phyloP scores from a whole-genome alignment of 2,113 vertebrate genomes.

The Entelurus aequoreus region DNA sequence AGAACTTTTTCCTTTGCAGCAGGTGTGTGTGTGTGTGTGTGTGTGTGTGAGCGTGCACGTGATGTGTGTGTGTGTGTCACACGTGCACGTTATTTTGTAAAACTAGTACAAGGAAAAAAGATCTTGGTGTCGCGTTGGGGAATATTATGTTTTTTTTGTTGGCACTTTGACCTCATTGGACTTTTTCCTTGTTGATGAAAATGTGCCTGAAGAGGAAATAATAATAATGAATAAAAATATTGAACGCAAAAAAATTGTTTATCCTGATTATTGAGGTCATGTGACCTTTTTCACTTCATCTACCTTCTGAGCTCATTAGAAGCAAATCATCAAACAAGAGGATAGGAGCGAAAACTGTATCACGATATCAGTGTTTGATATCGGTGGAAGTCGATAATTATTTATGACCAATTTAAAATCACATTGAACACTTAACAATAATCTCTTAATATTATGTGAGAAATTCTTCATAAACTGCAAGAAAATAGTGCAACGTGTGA shows the following conservation, averaged over 20 bases:
- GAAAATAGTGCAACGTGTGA: no score
- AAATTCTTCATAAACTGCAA: no score
- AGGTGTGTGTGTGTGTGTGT: constrained; percentile 27
- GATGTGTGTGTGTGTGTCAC: constrained; percentile 37
- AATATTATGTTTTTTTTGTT: constrained; percentile 54
- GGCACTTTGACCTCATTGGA: constrained; percentile 76
- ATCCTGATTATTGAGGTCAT: no score
- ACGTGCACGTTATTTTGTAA: constrained; percentile 57
- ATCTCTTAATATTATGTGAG: no score
- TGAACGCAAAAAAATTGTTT: constrained; percentile 36
- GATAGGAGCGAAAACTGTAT: no score
- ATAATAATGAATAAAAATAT: constrained; percentile 66
- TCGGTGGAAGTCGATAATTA: no score
- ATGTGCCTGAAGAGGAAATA: constrained; percentile 68
- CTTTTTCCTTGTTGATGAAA: constrained; percentile 71
- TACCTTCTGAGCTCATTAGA: no score
- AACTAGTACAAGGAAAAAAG: constrained; percentile 50
- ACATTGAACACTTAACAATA: no score
- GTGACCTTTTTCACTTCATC: no score
- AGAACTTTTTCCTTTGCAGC: constrained; percentile 40
- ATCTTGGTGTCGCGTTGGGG: constrained; percentile 59
- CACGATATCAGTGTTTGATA: no score
- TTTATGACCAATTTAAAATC: no score
- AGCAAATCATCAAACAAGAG: no score
- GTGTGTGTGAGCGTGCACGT: constrained; percentile 41